Conservation (phyloP, 2,113 vertebrate genomes). For the Sturnus vulgaris region DNA sequence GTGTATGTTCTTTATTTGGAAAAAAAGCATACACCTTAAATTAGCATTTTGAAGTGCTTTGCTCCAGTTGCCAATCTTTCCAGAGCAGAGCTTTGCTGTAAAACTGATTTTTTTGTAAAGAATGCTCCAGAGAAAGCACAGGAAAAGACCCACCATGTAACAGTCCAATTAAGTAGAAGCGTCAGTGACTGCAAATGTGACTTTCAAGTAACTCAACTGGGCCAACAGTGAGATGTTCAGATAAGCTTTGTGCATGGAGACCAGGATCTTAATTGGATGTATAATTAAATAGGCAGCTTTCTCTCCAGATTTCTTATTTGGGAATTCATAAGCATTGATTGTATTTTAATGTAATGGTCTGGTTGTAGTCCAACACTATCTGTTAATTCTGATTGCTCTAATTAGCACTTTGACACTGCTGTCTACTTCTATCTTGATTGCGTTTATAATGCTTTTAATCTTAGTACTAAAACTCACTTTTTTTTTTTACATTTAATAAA, state of each 20-base stretch:
- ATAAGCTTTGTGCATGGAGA: neutral
- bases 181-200: neutral
- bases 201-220: neutral
- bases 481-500: neutral
- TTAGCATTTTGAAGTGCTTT: neutral
- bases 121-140: neutral
- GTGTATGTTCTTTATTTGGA: neutral
- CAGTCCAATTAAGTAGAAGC: neutral
- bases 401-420: neutral
- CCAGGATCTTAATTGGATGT: neutral
- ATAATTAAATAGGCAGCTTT: neutral
- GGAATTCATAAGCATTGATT: neutral
- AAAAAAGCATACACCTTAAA: neutral
- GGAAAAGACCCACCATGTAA: neutral
- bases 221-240: neutral
- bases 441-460: neutral
- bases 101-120: neutral
- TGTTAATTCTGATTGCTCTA: slow-evolving; percentile 1
- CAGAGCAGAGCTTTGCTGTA: neutral
- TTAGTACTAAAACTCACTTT: neutral
- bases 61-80: neutral
- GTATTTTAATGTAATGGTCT: neutral
- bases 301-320: neutral
- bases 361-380: neutral
- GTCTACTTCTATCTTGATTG: neutral